Evolutionary conservation across 1,140 invertebrate species (phyloP), one percentile per base, ranked within the genome.

Genomic region (Choristoneura fumiferana): DNA sequence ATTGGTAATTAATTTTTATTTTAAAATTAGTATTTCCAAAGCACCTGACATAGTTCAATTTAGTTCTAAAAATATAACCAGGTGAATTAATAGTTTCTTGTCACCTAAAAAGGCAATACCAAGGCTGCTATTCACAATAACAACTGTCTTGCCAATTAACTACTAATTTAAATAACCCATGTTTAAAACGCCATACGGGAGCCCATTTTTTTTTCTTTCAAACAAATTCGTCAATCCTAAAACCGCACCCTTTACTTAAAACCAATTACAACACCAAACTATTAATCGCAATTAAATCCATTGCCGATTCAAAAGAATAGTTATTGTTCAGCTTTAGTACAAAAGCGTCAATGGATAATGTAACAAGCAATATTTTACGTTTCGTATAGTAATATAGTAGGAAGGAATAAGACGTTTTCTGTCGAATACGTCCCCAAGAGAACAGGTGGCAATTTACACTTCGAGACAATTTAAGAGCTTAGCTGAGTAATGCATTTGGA

Each of bases 401-500:
- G 18, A 14, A 6, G 39, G 15, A 45, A 45, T 45, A 45, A 45
- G 40, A 45, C 40, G 40, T 45, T 45, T 45, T 45, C 18, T 9
- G 40, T 18, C 15, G 15, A 45, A 45, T 45, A 10, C 9, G 18
- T 17, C 18, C n/a, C 5, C 17, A 18, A 45, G 9, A 17, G 40
- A 17, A 45, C 40, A 45, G 40, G 40, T 18, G 40, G 40, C 15
- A 8, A n/a, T 45, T 29, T 45, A 45, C 40, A 45, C 14, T 45
- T 8, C 8, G 10, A 17, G 40, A 45, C 40, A 45, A 3, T 45
- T 45, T 22, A 45, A 45, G 17, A n/a, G n/a, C n/a, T n/a, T n/a
- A n/a, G n/a, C n/a, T 22, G 40, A 4, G 1, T 12, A 39, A n/a
- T 17, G 12, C 13, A 40, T 40, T 40, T 40, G 2, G 22, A 3